Conservation (phyloP, 1,140 invertebrate species). For the Drosophila funebris region DNA sequence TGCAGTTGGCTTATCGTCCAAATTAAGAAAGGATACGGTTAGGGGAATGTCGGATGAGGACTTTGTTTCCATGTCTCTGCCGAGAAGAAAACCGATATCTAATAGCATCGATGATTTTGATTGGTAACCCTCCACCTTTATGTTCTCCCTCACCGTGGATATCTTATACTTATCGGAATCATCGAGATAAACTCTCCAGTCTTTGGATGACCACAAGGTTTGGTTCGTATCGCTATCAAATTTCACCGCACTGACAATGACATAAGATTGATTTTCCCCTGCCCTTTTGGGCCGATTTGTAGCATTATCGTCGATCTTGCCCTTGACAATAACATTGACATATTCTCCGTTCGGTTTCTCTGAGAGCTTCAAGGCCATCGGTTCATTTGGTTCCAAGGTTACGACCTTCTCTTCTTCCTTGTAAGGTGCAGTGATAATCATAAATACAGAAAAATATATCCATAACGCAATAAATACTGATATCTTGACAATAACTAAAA, state of each 20-base stretch:
- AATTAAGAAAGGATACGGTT: neutral
- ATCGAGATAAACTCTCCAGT: conserved; percentile 1
- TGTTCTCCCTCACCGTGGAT: neutral
- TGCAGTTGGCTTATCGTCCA: neutral
- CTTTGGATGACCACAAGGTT: neutral
- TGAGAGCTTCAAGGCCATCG: neutral
- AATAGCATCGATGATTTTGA: neutral
- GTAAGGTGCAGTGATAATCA: neutral
- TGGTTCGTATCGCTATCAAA: neutral
- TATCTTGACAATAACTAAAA: conserved; percentile 2
- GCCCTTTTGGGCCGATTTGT: neutral
- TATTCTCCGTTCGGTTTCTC: neutral
- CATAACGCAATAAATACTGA: neutral
- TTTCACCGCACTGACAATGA: neutral
- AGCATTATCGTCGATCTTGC: conserved; percentile 2
- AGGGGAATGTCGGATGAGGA: neutral
- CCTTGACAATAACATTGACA: neutral
- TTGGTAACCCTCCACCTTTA: neutral
- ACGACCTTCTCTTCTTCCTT: neutral
- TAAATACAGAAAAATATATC: conserved; percentile 16
- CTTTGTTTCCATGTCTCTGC: neutral
- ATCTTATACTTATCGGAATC: neutral
- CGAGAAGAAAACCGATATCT: neutral
- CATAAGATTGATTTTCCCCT: neutral
- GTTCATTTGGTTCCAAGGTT: neutral